These are phyloP conservation scores for Nomada ferruginata DNA, from an alignment of 2,888 invertebrate species.

Conservation along the genomic window DNA sequence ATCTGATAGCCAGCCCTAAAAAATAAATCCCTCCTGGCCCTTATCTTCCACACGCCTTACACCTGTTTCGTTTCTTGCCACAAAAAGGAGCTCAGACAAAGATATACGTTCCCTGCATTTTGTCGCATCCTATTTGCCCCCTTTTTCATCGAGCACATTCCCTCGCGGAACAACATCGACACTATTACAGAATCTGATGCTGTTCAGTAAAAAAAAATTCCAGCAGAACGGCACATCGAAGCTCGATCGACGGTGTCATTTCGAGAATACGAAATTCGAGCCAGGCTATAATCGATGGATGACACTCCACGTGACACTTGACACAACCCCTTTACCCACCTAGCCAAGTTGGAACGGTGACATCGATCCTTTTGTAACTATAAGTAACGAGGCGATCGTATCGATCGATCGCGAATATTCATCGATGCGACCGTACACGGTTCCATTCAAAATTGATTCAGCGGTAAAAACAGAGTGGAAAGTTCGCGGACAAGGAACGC, in stretches of 20 bases:
- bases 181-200: neutral
- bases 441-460: too few species aligned
- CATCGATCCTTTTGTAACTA: neutral
- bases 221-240: neutral
- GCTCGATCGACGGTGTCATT: neutral
- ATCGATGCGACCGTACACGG: too few species aligned
- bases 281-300: constrained; percentile 4
- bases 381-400: neutral
- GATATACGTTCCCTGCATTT: too few species aligned
- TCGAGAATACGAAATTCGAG: neutral
- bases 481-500: constrained; percentile 31
- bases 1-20: too few species aligned
- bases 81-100: too few species aligned
- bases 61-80: too few species aligned
- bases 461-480: too few species aligned
- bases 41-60: too few species aligned
- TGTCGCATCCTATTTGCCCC: neutral
- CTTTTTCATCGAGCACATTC: neutral
- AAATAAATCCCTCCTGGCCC: too few species aligned
- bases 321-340: constrained; percentile 7
- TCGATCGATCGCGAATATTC: constrained; percentile 1
- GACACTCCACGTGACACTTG: constrained; percentile 2
- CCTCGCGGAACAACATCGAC: neutral
- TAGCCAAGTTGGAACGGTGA: neutral
- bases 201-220: constrained; percentile 1